These are phyloP conservation scores for Gouania willdenowi DNA, from an alignment of 2,797 vertebrate genomes.

Conservation along the genomic window DNA sequence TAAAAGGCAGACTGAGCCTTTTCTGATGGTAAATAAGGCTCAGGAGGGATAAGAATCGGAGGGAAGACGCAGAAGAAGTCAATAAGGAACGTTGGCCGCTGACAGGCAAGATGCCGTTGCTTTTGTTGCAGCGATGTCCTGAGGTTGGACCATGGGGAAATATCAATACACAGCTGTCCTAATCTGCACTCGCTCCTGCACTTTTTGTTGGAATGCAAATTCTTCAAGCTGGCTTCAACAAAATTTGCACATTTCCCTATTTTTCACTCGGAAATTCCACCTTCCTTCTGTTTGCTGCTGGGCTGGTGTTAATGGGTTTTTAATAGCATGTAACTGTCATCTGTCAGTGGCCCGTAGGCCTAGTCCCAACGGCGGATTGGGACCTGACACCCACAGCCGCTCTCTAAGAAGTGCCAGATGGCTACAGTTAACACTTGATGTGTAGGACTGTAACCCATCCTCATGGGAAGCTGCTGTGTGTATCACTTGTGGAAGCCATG, in stretches of 20 bases:
- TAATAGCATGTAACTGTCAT: conserved; percentile 64
- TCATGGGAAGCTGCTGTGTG: conserved; percentile 29
- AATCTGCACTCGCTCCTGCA: neutral
- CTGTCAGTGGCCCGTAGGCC: conserved; percentile 44
- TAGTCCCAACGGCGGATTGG: conserved; percentile 48
- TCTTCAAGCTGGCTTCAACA: neutral
- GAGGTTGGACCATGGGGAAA: conserved; percentile 18
- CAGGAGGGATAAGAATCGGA: conserved; percentile 5
- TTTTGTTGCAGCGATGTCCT: conserved; percentile 49
- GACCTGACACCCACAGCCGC: conserved; percentile 50
- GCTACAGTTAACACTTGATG: conserved; percentile 32
- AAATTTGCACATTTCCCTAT: neutral
- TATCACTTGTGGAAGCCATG: conserved; percentile 8
- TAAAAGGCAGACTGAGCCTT: conserved; percentile 48
- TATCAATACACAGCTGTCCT: conserved; percentile 2
- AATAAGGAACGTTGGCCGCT: conserved; percentile 46
- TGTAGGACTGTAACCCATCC: conserved; percentile 37
- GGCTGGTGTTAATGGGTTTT: conserved; percentile 43
- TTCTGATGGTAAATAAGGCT: conserved; percentile 59
- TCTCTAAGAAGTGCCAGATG: conserved; percentile 45
- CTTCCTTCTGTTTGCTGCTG: conserved; percentile 1
- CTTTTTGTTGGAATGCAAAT: too few relatives aligned
- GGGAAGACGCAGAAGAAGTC: conserved; percentile 23
- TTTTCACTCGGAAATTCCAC: neutral
- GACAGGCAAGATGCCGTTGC: conserved; percentile 25